Evolutionary conservation across 2,888 invertebrate genomes (phyloP).

Genomic region (Argynnis bischoffii): DNA sequence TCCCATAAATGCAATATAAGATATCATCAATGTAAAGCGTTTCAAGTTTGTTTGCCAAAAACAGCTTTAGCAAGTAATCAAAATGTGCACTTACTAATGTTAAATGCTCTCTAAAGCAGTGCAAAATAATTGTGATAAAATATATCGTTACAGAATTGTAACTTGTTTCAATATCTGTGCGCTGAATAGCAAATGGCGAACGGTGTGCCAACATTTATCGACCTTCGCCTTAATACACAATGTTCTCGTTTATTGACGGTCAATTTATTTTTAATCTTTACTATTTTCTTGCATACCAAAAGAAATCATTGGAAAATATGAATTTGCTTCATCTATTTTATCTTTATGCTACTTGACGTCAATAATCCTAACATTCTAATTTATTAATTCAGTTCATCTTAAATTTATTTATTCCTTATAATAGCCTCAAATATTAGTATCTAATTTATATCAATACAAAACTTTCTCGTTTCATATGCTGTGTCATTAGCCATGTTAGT

Average conservation of each 20-base stretch:
- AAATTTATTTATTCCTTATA: background rate
- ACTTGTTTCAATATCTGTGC: constrained; percentile 31
- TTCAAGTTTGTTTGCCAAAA: constrained; percentile 12
- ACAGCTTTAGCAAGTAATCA: background rate
- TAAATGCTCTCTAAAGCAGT: constrained; percentile 8
- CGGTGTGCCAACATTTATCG: constrained; percentile 72
- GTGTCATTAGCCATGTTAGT: constrained; percentile 30
- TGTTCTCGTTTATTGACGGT: constrained; percentile 73
- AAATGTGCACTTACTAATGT: constrained; percentile 1
- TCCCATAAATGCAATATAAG: background rate
- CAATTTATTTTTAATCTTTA: constrained; percentile 67
- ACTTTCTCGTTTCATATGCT: constrained; percentile 30
- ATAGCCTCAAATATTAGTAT: background rate
- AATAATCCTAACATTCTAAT: background rate
- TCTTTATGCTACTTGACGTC: background rate
- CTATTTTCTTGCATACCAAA: constrained; percentile 37
- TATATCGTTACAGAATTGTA: constrained; percentile 30
- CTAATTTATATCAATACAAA: background rate
- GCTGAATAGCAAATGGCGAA: constrained; percentile 36
- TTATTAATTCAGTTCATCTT: background rate
- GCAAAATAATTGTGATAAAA: constrained; percentile 22
- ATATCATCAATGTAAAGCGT: background rate
- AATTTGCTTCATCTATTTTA: constrained; percentile 1
- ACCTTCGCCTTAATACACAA: constrained; percentile 67
- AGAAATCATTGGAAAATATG: constrained; percentile 23